Base-by-base conservation (phyloP, 2,113 vertebrate species). In the Oenanthe melanoleuca region DNA sequence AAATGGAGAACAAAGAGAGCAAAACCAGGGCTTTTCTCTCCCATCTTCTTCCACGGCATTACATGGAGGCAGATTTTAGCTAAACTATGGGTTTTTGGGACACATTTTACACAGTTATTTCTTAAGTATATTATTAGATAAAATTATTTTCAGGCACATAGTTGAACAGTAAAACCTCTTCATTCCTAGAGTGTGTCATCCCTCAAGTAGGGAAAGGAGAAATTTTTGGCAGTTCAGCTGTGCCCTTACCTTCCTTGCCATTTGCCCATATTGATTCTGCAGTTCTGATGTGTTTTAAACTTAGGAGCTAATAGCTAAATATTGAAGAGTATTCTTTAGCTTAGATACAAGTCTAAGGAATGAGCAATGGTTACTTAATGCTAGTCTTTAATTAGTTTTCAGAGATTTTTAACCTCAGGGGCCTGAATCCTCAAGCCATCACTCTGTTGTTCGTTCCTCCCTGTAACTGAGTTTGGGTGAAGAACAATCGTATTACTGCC, bases 1-100 rank as follows among this genome's bases (percentile, higher is more conserved):
- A 92, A 89, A 93, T 81, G 56, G 25, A 92, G 89, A 96, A 90
- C 33, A 93, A 89, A 92, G 47, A 53, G 21, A 22, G n/a, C 60
- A 61, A 89, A 89, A 80, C 1, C 80, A 79, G 60, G 77, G 23
- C 14, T 69, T 57, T 94, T 42, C 47, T 89, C 52, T 83, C 34
- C 44, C 29, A 61, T n/a, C 11, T 69, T 74, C 42, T 94, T 45
- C 31, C 31, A 65, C 26, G 85, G 38, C 45, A 85, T 65, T 75
- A 84, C 24, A 59, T 23, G 38, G 56, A 85, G 37, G 23, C 40
- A 82, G 70, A 59, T 77, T 94, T 87, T 70, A 88, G 42, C 21
- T 56, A 87, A 64, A 38, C 24, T 66, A 80, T 5, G 29, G 57
- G 40, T 8, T 85, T 95, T 81, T 8, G 28, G 44, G 53, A 84